Conservation (phyloP, 2,113 vertebrate genomes). For the Gadus chalcogrammus region DNA sequence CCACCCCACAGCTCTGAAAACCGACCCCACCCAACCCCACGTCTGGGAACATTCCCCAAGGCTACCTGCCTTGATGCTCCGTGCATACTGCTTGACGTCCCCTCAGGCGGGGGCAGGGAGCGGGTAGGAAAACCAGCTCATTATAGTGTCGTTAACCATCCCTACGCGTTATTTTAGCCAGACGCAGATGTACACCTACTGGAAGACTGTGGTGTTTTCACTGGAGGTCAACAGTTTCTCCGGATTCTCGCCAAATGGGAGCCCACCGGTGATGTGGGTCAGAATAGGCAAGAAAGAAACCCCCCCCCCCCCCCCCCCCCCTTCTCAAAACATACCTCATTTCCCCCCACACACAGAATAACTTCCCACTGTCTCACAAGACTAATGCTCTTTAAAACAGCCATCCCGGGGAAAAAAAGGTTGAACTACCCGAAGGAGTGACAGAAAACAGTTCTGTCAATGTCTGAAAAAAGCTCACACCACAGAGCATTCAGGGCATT, state of each 20-base stretch:
- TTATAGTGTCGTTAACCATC: constrained; percentile 37
- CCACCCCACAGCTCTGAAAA: constrained; percentile 23
- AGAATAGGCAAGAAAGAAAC: neutral
- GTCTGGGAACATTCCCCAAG: constrained; percentile 13
- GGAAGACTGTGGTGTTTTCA: constrained; percentile 23
- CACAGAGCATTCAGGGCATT: neutral
- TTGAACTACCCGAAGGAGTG: constrained; percentile 12
- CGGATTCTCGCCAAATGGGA: constrained; percentile 10
- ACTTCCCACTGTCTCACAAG: constrained; percentile 13
- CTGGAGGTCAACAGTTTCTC: constrained; percentile 10
- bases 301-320: neutral
- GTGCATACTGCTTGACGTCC: constrained; percentile 28
- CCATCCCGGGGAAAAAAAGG: constrained; percentile 5
- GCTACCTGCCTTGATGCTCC: constrained; percentile 10
- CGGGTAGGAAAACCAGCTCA: constrained; percentile 23
- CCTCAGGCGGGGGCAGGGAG: constrained; percentile 8
- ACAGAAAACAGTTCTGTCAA: constrained; percentile 26
- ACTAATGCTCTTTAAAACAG: constrained; percentile 17
- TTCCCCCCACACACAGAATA: neutral
- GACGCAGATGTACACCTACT: constrained; percentile 4
- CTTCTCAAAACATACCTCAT: constrained; percentile 25
- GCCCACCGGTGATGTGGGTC: constrained; percentile 1
- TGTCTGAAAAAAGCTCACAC: neutral
- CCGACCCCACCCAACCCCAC: neutral
- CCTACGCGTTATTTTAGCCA: constrained; percentile 26